Percentiles rank a stretch among this genome's conserved stretches.
phyloP scores from a whole-genome alignment of 1,140 invertebrate genomes.

The Apis mellifera region Amel_HAv3.1 CM009940.2:10877001-10877500 shows the following conservation, averaged over 20 bases:
- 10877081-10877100: too few species aligned
- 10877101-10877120: too few species aligned
- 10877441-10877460: too few species aligned
- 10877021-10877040: background rate
- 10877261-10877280: constrained; percentile 13
- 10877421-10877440: too few species aligned
- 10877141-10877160: too few species aligned
- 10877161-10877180: too few species aligned
- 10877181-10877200: too few species aligned
- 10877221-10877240: constrained; percentile 80
- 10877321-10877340: background rate
- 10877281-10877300: constrained; percentile 8
- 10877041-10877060: background rate
- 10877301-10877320: background rate
- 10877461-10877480: too few species aligned
- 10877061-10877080: background rate
- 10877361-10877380: too few species aligned
- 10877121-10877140: too few species aligned
- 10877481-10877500: constrained; percentile 21
- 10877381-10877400: too few species aligned
- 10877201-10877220: constrained; percentile 72
- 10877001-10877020: background rate
- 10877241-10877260: constrained; percentile 63
- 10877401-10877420: too few species aligned
- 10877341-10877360: background rate